Evolutionary conservation across 2,113 vertebrate genomes (phyloP).

Genomic region (Plotosus lineatus): DNA sequence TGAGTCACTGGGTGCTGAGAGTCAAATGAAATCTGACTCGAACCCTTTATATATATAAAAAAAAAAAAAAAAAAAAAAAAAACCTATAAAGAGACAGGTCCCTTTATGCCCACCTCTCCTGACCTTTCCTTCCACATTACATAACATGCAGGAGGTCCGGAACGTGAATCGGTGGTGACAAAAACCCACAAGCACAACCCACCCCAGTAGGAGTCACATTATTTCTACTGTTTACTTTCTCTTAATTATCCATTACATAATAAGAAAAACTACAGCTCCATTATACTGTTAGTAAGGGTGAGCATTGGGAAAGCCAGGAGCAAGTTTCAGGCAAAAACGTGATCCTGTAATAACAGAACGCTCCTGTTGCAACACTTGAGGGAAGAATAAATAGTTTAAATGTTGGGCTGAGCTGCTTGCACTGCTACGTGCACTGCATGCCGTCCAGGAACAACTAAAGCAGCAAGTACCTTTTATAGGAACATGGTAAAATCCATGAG

Average conservation of each 20-base stretch:
- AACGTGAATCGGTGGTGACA: conserved; percentile 71
- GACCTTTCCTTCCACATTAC: conserved; percentile 73
- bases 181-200: not conserved
- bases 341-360: not conserved
- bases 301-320: not conserved
- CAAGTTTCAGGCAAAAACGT: not conserved
- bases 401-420: not conserved
- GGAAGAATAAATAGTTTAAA: not conserved
- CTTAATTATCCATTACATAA: not conserved
- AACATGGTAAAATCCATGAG: not conserved
- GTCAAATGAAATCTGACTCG: not conserved
- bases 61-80: too few relatives aligned
- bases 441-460: conserved; percentile 15
- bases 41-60: conserved; percentile 12
- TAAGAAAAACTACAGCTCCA: not conserved
- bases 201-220: not conserved
- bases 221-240: not conserved
- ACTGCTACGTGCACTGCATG: not conserved
- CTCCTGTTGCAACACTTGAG: conserved; percentile 1
- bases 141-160: conserved; percentile 70
- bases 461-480: not conserved
- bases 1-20: not conserved
- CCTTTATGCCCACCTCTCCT: conserved; percentile 58
- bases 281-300: not conserved
- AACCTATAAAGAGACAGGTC: conserved; percentile 15